phyloP scores from a whole-genome alignment of 2,797 vertebrate species.

The Hydrophis major region DNA sequence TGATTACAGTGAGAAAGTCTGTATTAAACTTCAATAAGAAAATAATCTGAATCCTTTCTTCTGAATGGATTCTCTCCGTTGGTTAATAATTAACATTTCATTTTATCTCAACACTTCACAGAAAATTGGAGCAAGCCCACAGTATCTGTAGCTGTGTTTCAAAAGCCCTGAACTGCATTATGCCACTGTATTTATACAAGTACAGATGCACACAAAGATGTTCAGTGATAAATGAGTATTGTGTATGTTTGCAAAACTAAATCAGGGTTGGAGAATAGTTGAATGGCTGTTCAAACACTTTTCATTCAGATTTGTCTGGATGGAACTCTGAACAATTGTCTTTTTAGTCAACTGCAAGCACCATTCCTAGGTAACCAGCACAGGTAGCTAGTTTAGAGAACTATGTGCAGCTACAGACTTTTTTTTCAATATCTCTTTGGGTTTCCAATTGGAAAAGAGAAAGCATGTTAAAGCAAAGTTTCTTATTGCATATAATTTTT shows the following conservation, averaged over 20 bases:
- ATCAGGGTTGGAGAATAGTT: not conserved
- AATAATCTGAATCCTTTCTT: not conserved
- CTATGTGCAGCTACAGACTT: not conserved
- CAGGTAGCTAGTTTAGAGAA: not conserved
- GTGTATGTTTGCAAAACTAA: not conserved
- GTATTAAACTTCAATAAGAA: not conserved
- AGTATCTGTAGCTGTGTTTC: not conserved
- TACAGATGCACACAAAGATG: not conserved
- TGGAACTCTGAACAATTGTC: not conserved
- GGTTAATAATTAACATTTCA: conserved; percentile 29
- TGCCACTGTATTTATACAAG: not conserved
- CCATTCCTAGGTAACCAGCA: not conserved
- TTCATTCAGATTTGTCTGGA: not conserved
- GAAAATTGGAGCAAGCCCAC: not conserved
- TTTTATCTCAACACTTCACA: conserved; percentile 19
- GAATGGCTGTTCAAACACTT: not conserved
- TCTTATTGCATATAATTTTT: not conserved
- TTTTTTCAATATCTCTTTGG: not conserved
- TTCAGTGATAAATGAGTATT: not conserved
- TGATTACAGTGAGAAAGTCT: not conserved
- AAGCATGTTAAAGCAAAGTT: not conserved
- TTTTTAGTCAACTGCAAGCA: not conserved
- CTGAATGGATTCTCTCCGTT: not conserved
- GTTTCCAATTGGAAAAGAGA: not conserved
- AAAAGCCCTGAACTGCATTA: conserved; percentile 1